These are phyloP conservation scores for Trichonephila clavata DNA, from an alignment of 1,140 invertebrate species.

Conservation along the genomic window DNA sequence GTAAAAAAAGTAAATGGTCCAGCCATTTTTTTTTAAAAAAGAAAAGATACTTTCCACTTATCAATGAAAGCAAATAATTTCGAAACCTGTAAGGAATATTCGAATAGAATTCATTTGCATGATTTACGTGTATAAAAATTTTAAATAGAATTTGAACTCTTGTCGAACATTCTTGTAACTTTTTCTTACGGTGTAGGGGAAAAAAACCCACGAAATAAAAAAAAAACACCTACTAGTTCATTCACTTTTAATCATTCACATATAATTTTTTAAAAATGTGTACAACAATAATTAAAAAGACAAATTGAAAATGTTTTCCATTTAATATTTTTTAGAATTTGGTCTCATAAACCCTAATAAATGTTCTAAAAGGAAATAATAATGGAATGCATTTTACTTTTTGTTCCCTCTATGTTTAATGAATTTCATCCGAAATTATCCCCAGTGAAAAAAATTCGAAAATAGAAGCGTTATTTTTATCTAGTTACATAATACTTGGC, in stretches of 20 bases:
- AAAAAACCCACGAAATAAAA: not conserved
- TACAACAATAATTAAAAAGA: not conserved
- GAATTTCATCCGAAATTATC: not conserved
- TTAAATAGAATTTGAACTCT: too few relatives aligned
- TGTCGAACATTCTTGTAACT: not conserved
- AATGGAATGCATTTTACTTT: not conserved
- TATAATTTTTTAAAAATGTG: not conserved
- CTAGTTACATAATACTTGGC: not conserved
- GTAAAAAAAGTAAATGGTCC: constrained; percentile 18
- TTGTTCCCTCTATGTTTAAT: not conserved
- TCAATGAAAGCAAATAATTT: not conserved
- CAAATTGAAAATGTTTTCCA: not conserved
- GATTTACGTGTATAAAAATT: too few relatives aligned
- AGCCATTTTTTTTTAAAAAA: constrained; percentile 27
- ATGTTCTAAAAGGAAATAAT: not conserved
- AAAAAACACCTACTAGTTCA: not conserved
- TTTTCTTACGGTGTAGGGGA: not conserved
- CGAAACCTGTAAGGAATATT: too few relatives aligned
- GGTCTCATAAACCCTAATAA: not conserved
- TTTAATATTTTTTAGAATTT: not conserved
- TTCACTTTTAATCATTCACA: not conserved
- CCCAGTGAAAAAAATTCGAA: too few relatives aligned
- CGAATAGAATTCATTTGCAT: too few relatives aligned
- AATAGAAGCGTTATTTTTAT: not conserved
- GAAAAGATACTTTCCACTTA: not conserved